Base-by-base conservation (phyloP, 2,797 vertebrate species). In the Peromyscus aztecus region DNA sequence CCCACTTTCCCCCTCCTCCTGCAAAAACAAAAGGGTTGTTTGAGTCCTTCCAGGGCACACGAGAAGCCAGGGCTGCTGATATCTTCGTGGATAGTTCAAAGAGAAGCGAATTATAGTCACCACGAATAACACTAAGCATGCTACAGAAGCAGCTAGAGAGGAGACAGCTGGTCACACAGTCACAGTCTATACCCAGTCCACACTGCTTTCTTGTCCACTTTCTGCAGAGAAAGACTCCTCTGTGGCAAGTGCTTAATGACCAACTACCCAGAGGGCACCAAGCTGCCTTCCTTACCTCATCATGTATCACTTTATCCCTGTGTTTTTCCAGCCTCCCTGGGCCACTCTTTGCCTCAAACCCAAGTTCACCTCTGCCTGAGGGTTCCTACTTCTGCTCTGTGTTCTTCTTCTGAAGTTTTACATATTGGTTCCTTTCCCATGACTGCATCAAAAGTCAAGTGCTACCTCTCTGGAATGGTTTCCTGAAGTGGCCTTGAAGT, bases 1-100 rank as follows among this genome's bases (percentile, higher is more conserved):
- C 98, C 99, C 98, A 99, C 98, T 99, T 98, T 95, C 34, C 87
- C 97, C 94, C 73, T 34, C 87, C 93, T 91, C 75, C 94, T 97
- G 96, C 97, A 97, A 96, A 94, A 93, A 97, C 93, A 98, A 97
- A 98, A 89, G 97, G 97, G 95, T 97, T 96, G 94, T 92, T 67
- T 95, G 97, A 95, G 65, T 91, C 95, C 86, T 93, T 49, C 78
- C 49, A 71, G 90, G 40, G 81, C 57, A 16, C 4, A n/a, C 73
- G 59, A 84, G 52, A 83, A 96, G 95, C 93, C 92, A 94, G 95
- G 69, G 86, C 81, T 67, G n/a, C 91, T 4, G 91, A 75, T 31
- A 61, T 69, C 94, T 96, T 93, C 17, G 14, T 43, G 92, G 1
- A 63, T 0, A 0, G 71, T 94, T 67, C 91, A 92, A 16, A 95